Evolutionary conservation across 2,888 invertebrate species (phyloP).

Genomic region (Rhyacophila evoluta): DNA sequence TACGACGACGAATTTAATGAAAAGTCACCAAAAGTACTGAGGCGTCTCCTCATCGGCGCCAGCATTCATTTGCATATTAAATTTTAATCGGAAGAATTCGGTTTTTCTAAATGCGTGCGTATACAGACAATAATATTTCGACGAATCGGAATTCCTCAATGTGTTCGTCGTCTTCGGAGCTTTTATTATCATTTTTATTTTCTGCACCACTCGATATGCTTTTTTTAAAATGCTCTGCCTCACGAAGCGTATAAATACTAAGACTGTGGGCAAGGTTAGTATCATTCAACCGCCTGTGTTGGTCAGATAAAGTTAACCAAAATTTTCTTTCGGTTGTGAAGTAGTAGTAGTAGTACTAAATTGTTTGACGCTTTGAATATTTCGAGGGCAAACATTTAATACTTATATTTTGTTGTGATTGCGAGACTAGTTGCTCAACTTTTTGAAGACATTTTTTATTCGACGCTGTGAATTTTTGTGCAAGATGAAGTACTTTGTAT

Average conservation of each 20-base stretch:
- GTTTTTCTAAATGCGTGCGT: slow-evolving; percentile 44
- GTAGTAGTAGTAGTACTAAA: slow-evolving; percentile 25
- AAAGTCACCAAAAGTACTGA: slow-evolving; percentile 32
- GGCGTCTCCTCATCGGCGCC: slow-evolving; percentile 34
- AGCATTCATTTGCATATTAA: slow-evolving; percentile 43
- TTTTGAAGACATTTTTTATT: slow-evolving; percentile 6
- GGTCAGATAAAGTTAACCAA: slow-evolving; percentile 40
- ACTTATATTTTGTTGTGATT: slow-evolving; percentile 19
- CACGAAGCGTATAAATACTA: slow-evolving; percentile 50
- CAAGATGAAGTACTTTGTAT: slow-evolving; percentile 42
- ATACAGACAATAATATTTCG: neutral
- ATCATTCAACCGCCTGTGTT: slow-evolving; percentile 48
- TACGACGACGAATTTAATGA: slow-evolving; percentile 28
- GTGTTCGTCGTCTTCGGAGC: slow-evolving; percentile 23
- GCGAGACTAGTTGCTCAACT: neutral
- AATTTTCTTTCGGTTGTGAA: slow-evolving; percentile 33
- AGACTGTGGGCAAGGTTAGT: slow-evolving; percentile 48
- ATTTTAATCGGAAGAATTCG: slow-evolving; percentile 43
- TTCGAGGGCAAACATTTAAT: slow-evolving; percentile 22
- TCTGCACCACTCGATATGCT: slow-evolving; percentile 35
- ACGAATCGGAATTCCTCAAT: slow-evolving; percentile 25
- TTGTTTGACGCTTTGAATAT: slow-evolving; percentile 11
- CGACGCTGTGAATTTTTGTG: slow-evolving; percentile 16
- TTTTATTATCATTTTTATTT: slow-evolving; percentile 49
- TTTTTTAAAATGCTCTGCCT: slow-evolving; percentile 38